Percentiles rank a stretch among this genome's conserved stretches.
phyloP scores from a whole-genome alignment of 2,113 vertebrate genomes.

The Gallinago paraguaiae region DNA sequence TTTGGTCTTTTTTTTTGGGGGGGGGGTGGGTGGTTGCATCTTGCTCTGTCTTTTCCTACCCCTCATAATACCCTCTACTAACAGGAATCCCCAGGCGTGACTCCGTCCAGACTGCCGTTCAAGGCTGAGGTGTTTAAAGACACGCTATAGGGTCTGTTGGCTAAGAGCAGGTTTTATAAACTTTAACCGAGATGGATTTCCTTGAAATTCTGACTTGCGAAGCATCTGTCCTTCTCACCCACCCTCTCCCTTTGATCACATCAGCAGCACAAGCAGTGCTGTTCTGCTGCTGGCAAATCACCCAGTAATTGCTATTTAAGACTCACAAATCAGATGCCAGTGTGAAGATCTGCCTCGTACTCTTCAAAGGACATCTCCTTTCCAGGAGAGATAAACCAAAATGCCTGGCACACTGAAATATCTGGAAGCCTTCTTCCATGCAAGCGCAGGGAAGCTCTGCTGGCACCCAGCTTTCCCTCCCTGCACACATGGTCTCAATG shows the following conservation, averaged over 20 bases:
- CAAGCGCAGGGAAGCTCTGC: neutral
- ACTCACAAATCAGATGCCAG: neutral
- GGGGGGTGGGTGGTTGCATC: neutral
- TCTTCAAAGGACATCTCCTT: neutral
- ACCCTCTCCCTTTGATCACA: neutral
- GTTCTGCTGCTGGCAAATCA: neutral
- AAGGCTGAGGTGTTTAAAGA: slow-evolving; percentile 4
- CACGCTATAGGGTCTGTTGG: neutral
- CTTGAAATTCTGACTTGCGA: neutral
- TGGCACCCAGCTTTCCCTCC: neutral
- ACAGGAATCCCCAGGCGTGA: neutral
- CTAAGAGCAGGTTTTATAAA: neutral
- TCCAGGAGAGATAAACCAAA: neutral
- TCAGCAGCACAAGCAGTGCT: neutral
- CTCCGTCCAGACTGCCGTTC: neutral
- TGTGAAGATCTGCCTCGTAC: neutral
- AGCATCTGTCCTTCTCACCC: neutral
- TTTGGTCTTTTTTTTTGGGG: neutral
- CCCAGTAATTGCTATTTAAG: neutral
- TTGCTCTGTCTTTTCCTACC: neutral
- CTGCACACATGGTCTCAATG: neutral
- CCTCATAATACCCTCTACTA: neutral
- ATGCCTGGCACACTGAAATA: neutral
- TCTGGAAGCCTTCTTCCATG: neutral
- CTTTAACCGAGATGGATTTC: neutral